Conservation (phyloP, 2,797 vertebrate genomes). For the Brachymystax lenok region DNA sequence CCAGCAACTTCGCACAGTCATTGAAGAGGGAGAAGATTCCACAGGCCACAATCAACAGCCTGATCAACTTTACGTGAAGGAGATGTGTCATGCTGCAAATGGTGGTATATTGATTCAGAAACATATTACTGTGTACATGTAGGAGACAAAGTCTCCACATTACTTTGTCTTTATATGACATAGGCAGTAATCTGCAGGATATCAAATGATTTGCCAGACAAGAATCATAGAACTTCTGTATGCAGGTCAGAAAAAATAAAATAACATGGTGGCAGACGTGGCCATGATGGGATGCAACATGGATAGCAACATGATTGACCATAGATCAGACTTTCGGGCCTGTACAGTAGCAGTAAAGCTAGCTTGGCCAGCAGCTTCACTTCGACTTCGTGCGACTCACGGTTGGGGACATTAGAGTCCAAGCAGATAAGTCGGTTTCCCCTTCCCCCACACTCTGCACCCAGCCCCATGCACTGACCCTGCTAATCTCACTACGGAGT, state of each 20-base stretch:
- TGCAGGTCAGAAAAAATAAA: not conserved
- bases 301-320: not conserved
- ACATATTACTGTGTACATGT: not conserved
- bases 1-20: too few species aligned
- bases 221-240: not conserved
- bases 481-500: slow-evolving; percentile 53
- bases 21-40: too few species aligned
- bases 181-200: slow-evolving; percentile 6
- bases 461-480: slow-evolving; percentile 47
- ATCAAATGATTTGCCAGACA: not conserved
- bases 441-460: not conserved
- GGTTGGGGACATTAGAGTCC: slow-evolving; percentile 42
- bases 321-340: not conserved
- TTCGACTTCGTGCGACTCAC: slow-evolving; percentile 20
- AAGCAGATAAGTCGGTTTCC: slow-evolving; percentile 41
- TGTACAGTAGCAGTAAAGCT: not conserved
- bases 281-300: slow-evolving; percentile 12
- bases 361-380: slow-evolving; percentile 11
- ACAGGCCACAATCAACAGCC: too few species aligned
- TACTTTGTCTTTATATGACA: not conserved
- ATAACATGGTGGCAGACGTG: not conserved
- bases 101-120: too few species aligned
- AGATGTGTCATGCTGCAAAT: too few species aligned
- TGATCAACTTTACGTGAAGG: too few species aligned
- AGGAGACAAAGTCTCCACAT: not conserved